phyloP scores from a whole-genome alignment of 64 coral and sea anemone species.

The Cladopsammia gracilis region DNA sequence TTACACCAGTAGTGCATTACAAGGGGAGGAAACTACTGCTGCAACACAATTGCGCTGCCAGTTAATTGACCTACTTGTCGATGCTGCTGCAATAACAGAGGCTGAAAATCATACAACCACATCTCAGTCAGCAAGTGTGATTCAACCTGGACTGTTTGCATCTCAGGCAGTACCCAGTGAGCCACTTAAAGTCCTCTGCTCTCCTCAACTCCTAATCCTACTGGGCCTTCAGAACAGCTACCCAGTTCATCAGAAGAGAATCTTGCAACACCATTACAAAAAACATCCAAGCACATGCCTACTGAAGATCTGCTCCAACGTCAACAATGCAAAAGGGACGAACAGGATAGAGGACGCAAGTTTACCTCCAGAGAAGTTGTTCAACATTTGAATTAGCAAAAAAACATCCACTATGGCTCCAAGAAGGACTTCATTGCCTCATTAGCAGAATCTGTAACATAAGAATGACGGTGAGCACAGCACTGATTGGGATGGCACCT shows the following conservation, averaged over 20 bases:
- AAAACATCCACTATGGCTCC: slow-evolving; percentile 8
- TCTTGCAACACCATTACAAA: neutral
- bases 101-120: neutral
- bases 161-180: neutral
- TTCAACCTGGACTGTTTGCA: neutral
- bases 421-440: slow-evolving; percentile 37
- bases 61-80: neutral
- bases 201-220: neutral
- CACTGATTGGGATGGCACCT: neutral
- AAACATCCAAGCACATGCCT: neutral
- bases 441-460: neutral
- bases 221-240: neutral
- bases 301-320: neutral
- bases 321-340: neutral
- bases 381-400: slow-evolving; percentile 14
- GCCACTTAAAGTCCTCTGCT: neutral
- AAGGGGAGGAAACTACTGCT: neutral
- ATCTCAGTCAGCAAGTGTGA: neutral
- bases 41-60: neutral
- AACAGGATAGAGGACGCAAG: neutral
- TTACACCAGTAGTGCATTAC: neutral
- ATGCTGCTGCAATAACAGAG: neutral
- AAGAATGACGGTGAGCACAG: neutral
- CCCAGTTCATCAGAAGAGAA: neutral
- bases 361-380: slow-evolving; percentile 25